Evolutionary conservation across 2,888 invertebrate species (phyloP).

Genomic region (Plagodis dolabraria): DNA sequence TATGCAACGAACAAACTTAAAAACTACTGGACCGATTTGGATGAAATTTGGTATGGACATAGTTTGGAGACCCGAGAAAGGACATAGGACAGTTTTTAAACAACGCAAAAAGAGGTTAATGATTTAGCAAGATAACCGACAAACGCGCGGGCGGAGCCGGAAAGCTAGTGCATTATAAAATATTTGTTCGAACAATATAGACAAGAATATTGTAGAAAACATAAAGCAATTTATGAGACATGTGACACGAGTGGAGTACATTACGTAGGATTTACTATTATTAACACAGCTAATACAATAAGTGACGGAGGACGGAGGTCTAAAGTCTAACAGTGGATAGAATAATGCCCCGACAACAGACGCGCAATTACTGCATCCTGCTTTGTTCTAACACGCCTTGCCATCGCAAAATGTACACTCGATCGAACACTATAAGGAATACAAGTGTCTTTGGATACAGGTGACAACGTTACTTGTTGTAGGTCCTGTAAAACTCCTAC

Average conservation of each 20-base stretch:
- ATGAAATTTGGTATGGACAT: too few species aligned
- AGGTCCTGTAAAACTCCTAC: slow-evolving; percentile 57
- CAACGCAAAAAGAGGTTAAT: too few species aligned
- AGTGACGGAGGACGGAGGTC: slow-evolving; percentile 28
- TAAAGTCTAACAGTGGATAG: slow-evolving; percentile 49
- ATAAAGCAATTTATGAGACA: too few species aligned
- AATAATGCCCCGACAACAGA: slow-evolving; percentile 57
- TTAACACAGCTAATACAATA: slow-evolving; percentile 6
- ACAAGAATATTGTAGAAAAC: too few species aligned
- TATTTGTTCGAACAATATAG: too few species aligned
- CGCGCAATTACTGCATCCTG: slow-evolving; percentile 48
- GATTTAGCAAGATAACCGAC: too few species aligned
- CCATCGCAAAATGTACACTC: slow-evolving; percentile 34
- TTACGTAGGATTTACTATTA: slow-evolving; percentile 8
- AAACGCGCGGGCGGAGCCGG: too few species aligned
- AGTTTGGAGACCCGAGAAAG: too few species aligned
- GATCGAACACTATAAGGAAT: slow-evolving; percentile 21
- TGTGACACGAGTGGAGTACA: not conserved
- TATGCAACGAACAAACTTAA: too few species aligned
- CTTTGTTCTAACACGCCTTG: slow-evolving; percentile 25
- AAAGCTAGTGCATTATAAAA: too few species aligned
- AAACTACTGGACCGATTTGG: too few species aligned
- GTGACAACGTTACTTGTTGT: slow-evolving; percentile 44
- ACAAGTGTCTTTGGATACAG: slow-evolving; percentile 40
- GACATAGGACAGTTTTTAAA: too few species aligned